These are phyloP conservation scores for Trichosurus vulpecula DNA, from an alignment of 2,797 vertebrate genomes.

Conservation along the genomic window DNA sequence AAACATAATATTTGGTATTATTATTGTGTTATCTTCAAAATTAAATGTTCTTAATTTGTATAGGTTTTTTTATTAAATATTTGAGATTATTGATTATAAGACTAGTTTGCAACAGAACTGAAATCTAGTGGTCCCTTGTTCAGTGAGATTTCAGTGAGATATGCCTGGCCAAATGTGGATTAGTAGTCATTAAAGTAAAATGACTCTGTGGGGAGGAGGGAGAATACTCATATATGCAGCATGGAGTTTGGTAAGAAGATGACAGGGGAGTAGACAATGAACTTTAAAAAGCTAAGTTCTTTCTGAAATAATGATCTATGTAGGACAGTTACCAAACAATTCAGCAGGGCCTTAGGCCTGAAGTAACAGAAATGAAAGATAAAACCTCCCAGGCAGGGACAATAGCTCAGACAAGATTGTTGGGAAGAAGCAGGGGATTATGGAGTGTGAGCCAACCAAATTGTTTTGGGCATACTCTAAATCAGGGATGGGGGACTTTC, in stretches of 20 bases:
- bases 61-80: background rate
- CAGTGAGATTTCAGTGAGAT: background rate
- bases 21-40: conserved; percentile 26
- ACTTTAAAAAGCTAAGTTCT: background rate
- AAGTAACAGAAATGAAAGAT: background rate
- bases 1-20: background rate
- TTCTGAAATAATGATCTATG: background rate
- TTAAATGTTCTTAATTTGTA: conserved; percentile 7
- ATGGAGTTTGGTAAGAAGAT: background rate
- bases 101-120: background rate
- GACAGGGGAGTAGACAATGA: background rate
- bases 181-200: background rate
- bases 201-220: background rate
- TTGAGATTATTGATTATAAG: background rate
- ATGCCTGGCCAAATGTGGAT: background rate
- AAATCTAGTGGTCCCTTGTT: background rate
- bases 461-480: background rate
- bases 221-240: background rate
- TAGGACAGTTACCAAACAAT: background rate
- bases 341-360: background rate
- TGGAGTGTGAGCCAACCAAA: background rate
- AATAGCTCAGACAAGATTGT: background rate
- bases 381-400: background rate
- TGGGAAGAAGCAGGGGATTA: background rate
- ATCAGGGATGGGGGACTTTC: background rate